A percentile compares a stretch with the other conserved stretches of the same genome.
These are phyloP conservation scores for Nothura maculosa DNA, from an alignment of 2,797 vertebrate species.

Conservation along the genomic window DNA sequence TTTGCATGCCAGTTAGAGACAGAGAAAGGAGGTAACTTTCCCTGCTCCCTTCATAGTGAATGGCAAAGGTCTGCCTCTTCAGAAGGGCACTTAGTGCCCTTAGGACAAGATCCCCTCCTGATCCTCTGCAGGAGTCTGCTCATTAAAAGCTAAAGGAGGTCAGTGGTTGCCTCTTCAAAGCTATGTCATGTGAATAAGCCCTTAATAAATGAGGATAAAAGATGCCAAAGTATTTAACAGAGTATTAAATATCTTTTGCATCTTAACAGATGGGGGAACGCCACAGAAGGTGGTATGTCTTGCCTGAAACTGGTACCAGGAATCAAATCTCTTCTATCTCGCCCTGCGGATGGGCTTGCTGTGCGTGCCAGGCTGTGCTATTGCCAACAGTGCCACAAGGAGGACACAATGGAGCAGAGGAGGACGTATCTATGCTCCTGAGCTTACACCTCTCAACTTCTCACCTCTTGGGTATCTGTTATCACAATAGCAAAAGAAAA, in stretches of 20 bases:
- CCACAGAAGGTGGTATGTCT: neutral
- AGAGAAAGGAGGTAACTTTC: neutral
- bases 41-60: neutral
- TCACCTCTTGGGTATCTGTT: conserved; percentile 13
- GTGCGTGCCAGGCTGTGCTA: neutral
- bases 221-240: neutral
- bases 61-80: neutral
- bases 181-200: neutral
- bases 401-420: neutral
- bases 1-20: neutral
- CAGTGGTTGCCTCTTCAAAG: neutral
- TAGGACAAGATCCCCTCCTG: neutral
- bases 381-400: neutral
- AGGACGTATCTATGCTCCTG: conserved; percentile 8
- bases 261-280: neutral
- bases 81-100: neutral
- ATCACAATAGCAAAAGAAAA: neutral
- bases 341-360: neutral
- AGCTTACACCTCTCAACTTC: neutral
- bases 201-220: neutral
- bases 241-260: neutral
- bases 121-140: neutral
- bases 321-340: neutral
- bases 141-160: neutral
- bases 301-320: neutral